Percentiles rank a stretch among this genome's conserved stretches.
These are phyloP conservation scores for Drosophila cracens DNA, from an alignment of 2,888 invertebrate species.

Conservation along the genomic window DNA sequence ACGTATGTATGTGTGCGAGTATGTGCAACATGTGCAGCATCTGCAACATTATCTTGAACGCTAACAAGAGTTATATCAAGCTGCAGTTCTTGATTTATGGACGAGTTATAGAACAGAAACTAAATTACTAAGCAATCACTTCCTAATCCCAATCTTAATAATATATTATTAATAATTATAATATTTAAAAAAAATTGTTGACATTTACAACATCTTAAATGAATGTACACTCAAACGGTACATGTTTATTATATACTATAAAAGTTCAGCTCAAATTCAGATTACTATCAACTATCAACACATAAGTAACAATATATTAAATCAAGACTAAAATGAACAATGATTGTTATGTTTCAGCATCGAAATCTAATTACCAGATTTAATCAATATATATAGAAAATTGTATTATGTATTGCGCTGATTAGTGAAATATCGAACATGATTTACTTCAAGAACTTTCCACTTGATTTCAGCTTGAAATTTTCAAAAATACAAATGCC, in stretches of 20 bases:
- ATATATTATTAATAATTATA: neutral
- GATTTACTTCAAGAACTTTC: too few species aligned
- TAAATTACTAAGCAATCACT: neutral
- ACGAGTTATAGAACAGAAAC: neutral
- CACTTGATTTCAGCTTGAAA: too few species aligned
- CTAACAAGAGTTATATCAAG: constrained; percentile 1
- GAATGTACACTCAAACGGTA: neutral
- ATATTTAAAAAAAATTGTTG: neutral
- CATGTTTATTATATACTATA: neutral
- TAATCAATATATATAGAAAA: neutral
- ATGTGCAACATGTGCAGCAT: constrained; percentile 12
- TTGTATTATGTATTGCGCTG: neutral
- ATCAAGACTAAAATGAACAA: too few species aligned
- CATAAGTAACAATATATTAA: too few species aligned
- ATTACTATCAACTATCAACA: neutral
- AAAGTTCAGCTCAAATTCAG: neutral
- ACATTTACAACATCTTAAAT: too few species aligned
- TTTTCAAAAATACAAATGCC: too few species aligned
- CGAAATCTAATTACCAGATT: too few species aligned
- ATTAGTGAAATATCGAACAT: too few species aligned
- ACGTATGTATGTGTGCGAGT: neutral
- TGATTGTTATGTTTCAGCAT: too few species aligned
- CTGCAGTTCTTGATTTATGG: constrained; percentile 6
- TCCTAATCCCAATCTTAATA: neutral
- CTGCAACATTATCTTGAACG: constrained; percentile 34